Evolutionary conservation across 2,797 vertebrate genomes (phyloP).

Genomic region (Anisognathus igniventris): DNA sequence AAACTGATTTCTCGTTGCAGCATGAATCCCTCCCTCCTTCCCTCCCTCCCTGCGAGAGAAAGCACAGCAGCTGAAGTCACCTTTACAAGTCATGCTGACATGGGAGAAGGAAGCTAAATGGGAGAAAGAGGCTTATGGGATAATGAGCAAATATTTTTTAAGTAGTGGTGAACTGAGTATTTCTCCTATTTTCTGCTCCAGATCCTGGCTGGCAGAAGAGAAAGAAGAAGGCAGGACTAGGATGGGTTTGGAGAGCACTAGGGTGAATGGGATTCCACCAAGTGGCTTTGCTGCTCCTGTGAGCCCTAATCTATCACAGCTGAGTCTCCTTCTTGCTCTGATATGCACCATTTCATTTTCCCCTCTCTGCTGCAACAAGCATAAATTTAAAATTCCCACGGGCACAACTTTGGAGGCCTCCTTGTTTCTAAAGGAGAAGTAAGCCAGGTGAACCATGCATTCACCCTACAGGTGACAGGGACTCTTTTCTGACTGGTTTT

Average conservation of each 20-base stretch:
- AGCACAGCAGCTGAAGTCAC: neutral
- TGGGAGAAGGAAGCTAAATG: neutral
- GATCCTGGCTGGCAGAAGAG: neutral
- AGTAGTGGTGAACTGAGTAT: neutral
- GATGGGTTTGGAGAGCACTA: neutral
- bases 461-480: neutral
- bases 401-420: neutral
- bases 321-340: neutral
- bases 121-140: neutral
- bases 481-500: neutral
- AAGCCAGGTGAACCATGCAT: neutral
- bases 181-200: neutral
- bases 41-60: neutral
- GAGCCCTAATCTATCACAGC: neutral
- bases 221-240: neutral
- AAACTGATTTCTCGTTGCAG: constrained; percentile 30
- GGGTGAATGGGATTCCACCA: neutral
- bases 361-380: neutral
- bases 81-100: neutral
- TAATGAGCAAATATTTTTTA: constrained; percentile 9
- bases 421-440: neutral
- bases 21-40: neutral
- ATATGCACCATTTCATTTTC: neutral
- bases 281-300: neutral
- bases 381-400: neutral